Evolutionary conservation across 2,797 vertebrate species (phyloP).

Genomic region (Pseudochirops cupreus): DNA sequence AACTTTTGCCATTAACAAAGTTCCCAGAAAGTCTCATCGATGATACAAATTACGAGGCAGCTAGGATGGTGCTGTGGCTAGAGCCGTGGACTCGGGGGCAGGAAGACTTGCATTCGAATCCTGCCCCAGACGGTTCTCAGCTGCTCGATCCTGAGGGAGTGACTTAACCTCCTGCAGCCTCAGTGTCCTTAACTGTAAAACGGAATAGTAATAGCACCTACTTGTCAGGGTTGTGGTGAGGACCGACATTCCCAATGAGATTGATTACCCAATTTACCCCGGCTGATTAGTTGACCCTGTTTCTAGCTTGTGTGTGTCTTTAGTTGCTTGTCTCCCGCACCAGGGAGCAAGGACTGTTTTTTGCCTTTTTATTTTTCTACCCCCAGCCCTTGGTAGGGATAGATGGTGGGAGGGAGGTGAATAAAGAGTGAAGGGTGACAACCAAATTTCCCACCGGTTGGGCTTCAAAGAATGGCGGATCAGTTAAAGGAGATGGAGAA

Average conservation of each 20-base stretch:
- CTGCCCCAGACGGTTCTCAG: neutral
- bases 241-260: neutral
- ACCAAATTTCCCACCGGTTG: neutral
- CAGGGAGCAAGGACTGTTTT: neutral
- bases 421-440: no score
- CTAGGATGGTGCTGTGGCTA: no score
- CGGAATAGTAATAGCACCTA: neutral
- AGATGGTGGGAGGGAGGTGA: neutral
- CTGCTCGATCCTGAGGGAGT: neutral
- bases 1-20: neutral
- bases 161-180: neutral
- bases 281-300: neutral
- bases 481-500: neutral
- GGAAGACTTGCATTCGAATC: neutral
- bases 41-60: neutral
- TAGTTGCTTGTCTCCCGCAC: neutral
- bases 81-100: no score
- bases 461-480: no score
- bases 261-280: neutral
- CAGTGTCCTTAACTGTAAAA: no score
- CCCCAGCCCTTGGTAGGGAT: neutral
- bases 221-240: neutral
- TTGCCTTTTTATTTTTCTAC: neutral
- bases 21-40: neutral
- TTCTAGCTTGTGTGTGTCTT: neutral